Evolutionary conservation across 2,888 invertebrate genomes (phyloP).

Genomic region (Silvanus unidentatus): DNA sequence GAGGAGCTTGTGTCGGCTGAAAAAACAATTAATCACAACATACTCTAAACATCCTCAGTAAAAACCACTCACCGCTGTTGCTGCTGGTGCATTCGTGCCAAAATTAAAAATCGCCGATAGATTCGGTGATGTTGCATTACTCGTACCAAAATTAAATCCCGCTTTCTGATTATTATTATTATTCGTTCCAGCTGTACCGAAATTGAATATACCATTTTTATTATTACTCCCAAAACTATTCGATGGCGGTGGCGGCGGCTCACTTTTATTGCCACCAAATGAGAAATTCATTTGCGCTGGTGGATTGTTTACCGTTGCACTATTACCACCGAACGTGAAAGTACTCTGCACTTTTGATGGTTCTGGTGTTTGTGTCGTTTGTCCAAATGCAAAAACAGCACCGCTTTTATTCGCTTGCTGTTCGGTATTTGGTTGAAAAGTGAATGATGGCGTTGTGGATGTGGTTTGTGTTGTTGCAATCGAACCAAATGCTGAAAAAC

Average conservation of each 20-base stretch:
- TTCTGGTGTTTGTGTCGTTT: conserved; percentile 5
- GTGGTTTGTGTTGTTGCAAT: conserved; percentile 5
- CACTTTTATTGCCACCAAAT: conserved; percentile 1
- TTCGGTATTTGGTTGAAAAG: neutral
- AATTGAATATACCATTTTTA: conserved; percentile 36
- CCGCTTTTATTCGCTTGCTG: neutral
- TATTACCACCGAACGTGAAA: neutral
- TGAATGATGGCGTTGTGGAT: conserved; percentile 12
- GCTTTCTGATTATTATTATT: conserved; percentile 28
- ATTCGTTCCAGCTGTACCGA: conserved; percentile 23
- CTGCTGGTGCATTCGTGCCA: conserved; percentile 19
- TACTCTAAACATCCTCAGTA: conserved; percentile 9
- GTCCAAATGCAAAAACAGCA: neutral
- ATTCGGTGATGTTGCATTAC: conserved; percentile 9
- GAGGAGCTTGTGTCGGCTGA: conserved; percentile 10
- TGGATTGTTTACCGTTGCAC: neutral
- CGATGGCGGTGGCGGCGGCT: neutral
- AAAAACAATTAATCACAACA: neutral
- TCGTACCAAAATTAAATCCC: conserved; percentile 34
- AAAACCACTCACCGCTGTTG: conserved; percentile 25
- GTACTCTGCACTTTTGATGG: neutral
- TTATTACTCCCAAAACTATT: neutral
- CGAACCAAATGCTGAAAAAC: conserved; percentile 13
- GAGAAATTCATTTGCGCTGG: neutral
- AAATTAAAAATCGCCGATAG: conserved; percentile 35